Evolutionary conservation across 2,888 invertebrate genomes (phyloP).

Genomic region (Schizotus pectinicornis): DNA sequence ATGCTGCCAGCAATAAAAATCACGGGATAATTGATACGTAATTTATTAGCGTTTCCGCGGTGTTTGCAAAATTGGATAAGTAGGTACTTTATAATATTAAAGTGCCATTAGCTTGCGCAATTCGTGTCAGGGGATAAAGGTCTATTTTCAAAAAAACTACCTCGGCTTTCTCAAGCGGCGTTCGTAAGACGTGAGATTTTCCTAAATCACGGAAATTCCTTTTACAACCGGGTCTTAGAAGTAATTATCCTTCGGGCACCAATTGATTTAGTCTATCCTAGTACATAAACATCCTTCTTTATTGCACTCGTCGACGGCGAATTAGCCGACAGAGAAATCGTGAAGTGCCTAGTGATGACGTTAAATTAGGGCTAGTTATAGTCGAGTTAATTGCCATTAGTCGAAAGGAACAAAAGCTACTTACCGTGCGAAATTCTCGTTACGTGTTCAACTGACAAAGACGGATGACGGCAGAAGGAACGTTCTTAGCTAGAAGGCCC

Average conservation of each 20-base stretch:
- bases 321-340: conserved; percentile 35
- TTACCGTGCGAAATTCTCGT: conserved; percentile 34
- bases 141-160: conserved; percentile 6
- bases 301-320: conserved; percentile 30
- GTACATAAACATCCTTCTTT: conserved; percentile 34
- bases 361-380: conserved; percentile 43
- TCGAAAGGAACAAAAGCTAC: conserved; percentile 33
- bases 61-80: too few species aligned
- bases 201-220: conserved; percentile 29
- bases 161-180: conserved; percentile 9
- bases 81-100: too few species aligned
- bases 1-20: too few species aligned
- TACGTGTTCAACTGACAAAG: conserved; percentile 33
- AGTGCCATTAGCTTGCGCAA: too few species aligned
- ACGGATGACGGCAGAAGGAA: conserved; percentile 28
- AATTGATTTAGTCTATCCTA: conserved; percentile 31
- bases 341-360: conserved; percentile 34
- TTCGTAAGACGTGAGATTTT: conserved; percentile 24
- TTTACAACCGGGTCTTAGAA: conserved; percentile 25
- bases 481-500: conserved; percentile 23
- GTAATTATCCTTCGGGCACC: conserved; percentile 32
- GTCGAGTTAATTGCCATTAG: conserved; percentile 43
- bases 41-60: too few species aligned
- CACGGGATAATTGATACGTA: too few species aligned
- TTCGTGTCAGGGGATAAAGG: neutral